Base-by-base conservation (phyloP, 2,797 vertebrate genomes). In the Tapirus indicus region DNA sequence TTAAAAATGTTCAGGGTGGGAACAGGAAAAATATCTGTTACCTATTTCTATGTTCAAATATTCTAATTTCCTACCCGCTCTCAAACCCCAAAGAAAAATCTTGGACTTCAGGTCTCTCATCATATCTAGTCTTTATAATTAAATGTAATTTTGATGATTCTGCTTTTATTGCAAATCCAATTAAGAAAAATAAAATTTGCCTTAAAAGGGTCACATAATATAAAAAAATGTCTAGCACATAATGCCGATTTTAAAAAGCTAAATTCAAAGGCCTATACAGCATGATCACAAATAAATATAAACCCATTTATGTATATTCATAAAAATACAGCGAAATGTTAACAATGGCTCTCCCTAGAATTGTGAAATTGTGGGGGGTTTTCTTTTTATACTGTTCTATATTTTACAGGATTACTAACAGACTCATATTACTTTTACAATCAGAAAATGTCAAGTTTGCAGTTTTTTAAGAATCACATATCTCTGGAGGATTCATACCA, bases 281-380 rank as follows among this genome's bases (percentile, higher is more conserved):
- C 85, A 78, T 44, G 11, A 92, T 35, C 32, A 92, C 21, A 92
- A 72, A 91, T 82, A 68, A 82, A 83, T 35, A 74, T 56, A 88
- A 94, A 92, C 13, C 35, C 14, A 88, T 77, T 79, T 78, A 74
- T 9, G 38, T 71, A 64, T 80, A 77, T 6, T 83, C 17, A 52
- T n/a, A 95, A 87, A 94, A 88, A 91, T 66, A 93, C 0, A 95
- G n/a, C 14, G 86, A 96, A 95, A 72, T 93, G 85, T 54, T 96
- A 94, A 77, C 58, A 77, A 91, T 9, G 10, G 35, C 35, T 95
- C 71, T 96, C 35, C 60, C 49, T 86, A 29, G 8, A 95, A 97
- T 16, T 86, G 52, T 69, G 27, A 91, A 87, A 44, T 44, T 75
- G 6, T 91, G 62, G n/a, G 56, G 3, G 27, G 69, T 85, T 88